These are phyloP conservation scores for Habropoda laboriosa DNA, from an alignment of 1,140 invertebrate genomes.

Conservation along the genomic window DNA sequence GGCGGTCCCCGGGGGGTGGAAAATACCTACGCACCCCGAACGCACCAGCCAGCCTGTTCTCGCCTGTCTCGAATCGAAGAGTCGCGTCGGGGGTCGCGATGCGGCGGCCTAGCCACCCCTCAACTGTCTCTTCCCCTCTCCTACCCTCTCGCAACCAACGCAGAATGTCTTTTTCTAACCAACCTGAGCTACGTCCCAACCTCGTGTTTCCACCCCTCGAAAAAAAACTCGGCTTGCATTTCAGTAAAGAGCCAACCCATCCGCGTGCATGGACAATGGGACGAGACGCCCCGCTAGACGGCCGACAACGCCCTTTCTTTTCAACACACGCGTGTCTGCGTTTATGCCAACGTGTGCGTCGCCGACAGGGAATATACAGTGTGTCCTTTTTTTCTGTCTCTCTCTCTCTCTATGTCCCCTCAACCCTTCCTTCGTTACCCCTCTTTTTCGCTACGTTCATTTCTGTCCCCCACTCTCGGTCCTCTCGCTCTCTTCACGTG, in stretches of 20 bases:
- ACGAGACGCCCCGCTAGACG: slow-evolving; percentile 67
- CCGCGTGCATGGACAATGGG: slow-evolving; percentile 65
- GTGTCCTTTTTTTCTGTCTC: neutral
- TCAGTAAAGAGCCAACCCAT: slow-evolving; percentile 70
- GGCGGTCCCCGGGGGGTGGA: slow-evolving; percentile 15
- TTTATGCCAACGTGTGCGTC: slow-evolving; percentile 27
- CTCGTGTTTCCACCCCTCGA: slow-evolving; percentile 34
- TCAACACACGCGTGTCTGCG: slow-evolving; percentile 55
- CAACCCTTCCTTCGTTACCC: neutral
- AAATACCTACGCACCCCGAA: slow-evolving; percentile 59
- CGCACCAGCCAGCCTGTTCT: slow-evolving; percentile 14
- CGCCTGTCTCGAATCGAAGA: slow-evolving; percentile 61
- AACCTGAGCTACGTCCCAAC: neutral
- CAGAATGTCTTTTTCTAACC: neutral
- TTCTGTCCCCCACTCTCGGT: neutral
- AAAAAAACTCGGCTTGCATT: slow-evolving; percentile 65
- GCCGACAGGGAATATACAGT: slow-evolving; percentile 17
- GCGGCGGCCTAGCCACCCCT: slow-evolving; percentile 53
- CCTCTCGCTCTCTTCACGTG: slow-evolving; percentile 13
- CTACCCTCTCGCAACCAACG: neutral
- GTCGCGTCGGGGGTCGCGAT: slow-evolving; percentile 60
- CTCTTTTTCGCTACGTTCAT: neutral
- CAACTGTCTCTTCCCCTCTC: neutral
- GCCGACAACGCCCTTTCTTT: slow-evolving; percentile 62
- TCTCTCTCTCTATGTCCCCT: neutral